Evolutionary conservation across 2,797 vertebrate species (phyloP).

Genomic region (Podarcis lilfordi): DNA sequence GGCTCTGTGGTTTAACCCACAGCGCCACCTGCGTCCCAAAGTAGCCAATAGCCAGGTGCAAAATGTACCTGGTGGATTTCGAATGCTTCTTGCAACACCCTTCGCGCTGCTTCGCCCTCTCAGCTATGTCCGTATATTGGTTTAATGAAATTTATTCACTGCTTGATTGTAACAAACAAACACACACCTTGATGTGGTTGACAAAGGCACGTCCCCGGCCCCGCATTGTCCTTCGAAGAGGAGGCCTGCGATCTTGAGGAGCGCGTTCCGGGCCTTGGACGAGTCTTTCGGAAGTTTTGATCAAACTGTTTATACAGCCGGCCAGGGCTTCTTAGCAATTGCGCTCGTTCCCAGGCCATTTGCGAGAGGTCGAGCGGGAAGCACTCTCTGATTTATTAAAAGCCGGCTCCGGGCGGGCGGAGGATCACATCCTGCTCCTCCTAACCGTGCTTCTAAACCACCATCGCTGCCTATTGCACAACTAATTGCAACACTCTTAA

Average conservation of each 20-base stretch:
- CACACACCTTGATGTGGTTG: too few relatives aligned
- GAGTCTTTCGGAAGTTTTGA: background rate
- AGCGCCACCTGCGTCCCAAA: too few relatives aligned
- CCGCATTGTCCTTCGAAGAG: background rate
- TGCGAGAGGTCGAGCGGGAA: background rate
- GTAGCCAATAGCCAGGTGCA: too few relatives aligned
- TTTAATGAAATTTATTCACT: too few relatives aligned
- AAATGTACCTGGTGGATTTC: too few relatives aligned
- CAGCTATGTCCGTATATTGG: too few relatives aligned
- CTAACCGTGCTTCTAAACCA: background rate
- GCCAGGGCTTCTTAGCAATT: background rate
- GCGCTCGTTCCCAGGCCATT: background rate
- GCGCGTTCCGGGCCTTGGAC: background rate
- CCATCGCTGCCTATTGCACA: too few relatives aligned
- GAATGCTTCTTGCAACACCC: too few relatives aligned
- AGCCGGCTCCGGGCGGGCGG: background rate
- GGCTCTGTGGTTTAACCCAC: too few relatives aligned
- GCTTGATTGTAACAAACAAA: too few relatives aligned
- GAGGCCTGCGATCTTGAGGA: background rate
- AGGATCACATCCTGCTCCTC: background rate
- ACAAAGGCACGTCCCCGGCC: too few relatives aligned
- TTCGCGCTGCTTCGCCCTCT: too few relatives aligned
- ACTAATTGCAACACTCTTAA: background rate
- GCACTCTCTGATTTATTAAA: background rate
- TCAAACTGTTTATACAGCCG: background rate